Evolutionary conservation across 2,888 invertebrate species (phyloP).

Genomic region (Tridacna crocea): DNA sequence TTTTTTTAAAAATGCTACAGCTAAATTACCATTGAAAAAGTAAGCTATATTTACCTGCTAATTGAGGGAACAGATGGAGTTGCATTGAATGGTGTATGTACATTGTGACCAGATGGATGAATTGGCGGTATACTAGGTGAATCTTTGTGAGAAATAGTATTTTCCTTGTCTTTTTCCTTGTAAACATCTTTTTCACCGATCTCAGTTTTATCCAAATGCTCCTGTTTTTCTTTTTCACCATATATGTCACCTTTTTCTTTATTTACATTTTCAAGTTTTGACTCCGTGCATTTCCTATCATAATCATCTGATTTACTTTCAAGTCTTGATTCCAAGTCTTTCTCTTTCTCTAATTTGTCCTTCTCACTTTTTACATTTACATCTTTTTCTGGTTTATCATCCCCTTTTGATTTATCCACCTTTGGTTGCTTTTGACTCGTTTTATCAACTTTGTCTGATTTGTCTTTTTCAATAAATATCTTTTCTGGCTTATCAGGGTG

Average conservation of each 20-base stretch:
- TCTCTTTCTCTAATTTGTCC: conserved; percentile 53
- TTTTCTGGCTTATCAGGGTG: conserved; percentile 50
- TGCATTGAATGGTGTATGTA: conserved; percentile 52
- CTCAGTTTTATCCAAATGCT: conserved; percentile 36
- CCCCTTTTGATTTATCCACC: conserved; percentile 39
- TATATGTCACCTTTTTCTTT: conserved; percentile 53
- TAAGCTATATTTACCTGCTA: conserved; percentile 67
- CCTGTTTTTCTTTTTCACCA: conserved; percentile 50
- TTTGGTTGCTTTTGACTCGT: conserved; percentile 43
- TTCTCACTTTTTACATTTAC: conserved; percentile 15
- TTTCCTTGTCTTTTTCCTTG: conserved; percentile 48
- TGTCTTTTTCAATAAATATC: conserved; percentile 21
- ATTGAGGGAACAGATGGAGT: conserved; percentile 73
- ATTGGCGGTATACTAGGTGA: conserved; percentile 61
- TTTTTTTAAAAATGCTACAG: too few species aligned
- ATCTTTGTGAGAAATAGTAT: conserved; percentile 53
- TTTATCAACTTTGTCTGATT: conserved; percentile 56
- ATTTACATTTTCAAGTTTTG: conserved; percentile 41
- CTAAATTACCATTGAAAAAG: background rate
- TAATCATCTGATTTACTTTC: conserved; percentile 50
- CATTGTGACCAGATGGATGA: conserved; percentile 51
- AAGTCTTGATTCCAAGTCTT: conserved; percentile 35
- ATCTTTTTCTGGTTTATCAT: conserved; percentile 40
- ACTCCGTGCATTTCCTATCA: conserved; percentile 52
- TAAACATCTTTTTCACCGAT: background rate